Evolutionary conservation across 2,113 vertebrate genomes (phyloP).

Genomic region (Atherinomorus stipes): DNA sequence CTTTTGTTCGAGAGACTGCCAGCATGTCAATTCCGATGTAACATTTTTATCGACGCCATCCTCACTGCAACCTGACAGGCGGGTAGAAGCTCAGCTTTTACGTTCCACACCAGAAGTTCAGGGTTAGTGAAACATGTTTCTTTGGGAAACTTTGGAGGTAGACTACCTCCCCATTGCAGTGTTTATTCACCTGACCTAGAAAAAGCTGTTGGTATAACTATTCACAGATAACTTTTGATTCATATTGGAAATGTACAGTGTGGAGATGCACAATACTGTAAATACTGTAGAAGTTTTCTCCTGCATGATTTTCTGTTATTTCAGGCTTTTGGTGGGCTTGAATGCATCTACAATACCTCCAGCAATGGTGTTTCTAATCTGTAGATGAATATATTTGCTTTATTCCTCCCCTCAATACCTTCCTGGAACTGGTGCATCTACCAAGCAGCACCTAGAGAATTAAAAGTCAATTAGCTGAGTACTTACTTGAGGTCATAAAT

Average conservation of each 20-base stretch:
- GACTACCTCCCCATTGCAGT: slow-evolving; percentile 29
- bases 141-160: slow-evolving; percentile 67
- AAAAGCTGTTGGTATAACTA: slow-evolving; percentile 66
- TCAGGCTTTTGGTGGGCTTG: slow-evolving; percentile 1
- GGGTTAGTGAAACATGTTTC: slow-evolving; percentile 64
- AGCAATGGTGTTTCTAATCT: slow-evolving; percentile 1
- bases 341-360: slow-evolving; percentile 8
- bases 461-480: background rate
- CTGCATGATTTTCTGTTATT: slow-evolving; percentile 46
- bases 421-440: background rate
- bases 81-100: slow-evolving; percentile 60
- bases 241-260: slow-evolving; percentile 32
- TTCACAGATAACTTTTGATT: slow-evolving; percentile 57
- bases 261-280: slow-evolving; percentile 21
- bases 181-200: slow-evolving; percentile 83
- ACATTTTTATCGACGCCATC: slow-evolving; percentile 73
- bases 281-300: slow-evolving; percentile 29
- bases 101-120: slow-evolving; percentile 58
- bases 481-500: background rate
- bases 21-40: slow-evolving; percentile 75
- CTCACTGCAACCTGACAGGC: slow-evolving; percentile 57
- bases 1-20: slow-evolving; percentile 70
- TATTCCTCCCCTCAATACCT: background rate
- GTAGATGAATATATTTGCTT: background rate
- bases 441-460: background rate